A percentile compares a stretch with the other conserved stretches of the same genome.
phyloP scores from a whole-genome alignment of 2,113 vertebrate species.

The Notothenia rossii region DNA sequence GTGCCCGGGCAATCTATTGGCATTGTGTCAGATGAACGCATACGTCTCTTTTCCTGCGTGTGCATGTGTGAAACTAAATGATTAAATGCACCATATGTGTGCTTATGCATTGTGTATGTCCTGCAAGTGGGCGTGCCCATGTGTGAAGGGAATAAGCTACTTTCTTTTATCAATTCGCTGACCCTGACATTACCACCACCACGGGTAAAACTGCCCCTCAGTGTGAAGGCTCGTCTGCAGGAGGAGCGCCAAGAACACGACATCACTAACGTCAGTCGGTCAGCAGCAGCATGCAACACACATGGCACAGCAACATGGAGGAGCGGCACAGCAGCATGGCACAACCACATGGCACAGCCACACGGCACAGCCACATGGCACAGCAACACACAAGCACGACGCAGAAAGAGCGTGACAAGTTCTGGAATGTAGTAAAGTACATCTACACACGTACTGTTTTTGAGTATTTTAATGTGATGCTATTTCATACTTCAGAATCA shows the following conservation, averaged over 20 bases:
- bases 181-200: conserved; percentile 14
- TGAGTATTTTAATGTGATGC: too few species aligned
- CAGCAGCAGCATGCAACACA: conserved; percentile 45
- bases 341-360: too few species aligned
- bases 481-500: too few species aligned
- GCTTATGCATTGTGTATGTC: conserved; percentile 44
- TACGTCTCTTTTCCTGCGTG: conserved; percentile 15
- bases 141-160: conserved; percentile 21
- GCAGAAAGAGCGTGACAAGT: conserved; percentile 20
- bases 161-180: conserved; percentile 8
- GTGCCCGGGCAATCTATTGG: conserved; percentile 62
- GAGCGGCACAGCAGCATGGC: conserved; percentile 27
- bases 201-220: conserved; percentile 70
- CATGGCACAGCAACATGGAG: conserved; percentile 43
- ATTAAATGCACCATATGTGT: conserved; percentile 32
- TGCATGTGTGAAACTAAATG: conserved; percentile 25
- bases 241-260: conserved; percentile 55
- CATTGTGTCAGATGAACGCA: conserved; percentile 44
- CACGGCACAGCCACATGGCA: conserved; percentile 25
- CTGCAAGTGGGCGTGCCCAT: background rate
- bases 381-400: conserved; percentile 35
- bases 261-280: conserved; percentile 59
- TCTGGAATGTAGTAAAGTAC: too few species aligned
- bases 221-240: conserved; percentile 50
- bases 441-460: too few species aligned